phyloP scores from a whole-genome alignment of 1,140 invertebrate species.

The Drosophila asahinai region DNA sequence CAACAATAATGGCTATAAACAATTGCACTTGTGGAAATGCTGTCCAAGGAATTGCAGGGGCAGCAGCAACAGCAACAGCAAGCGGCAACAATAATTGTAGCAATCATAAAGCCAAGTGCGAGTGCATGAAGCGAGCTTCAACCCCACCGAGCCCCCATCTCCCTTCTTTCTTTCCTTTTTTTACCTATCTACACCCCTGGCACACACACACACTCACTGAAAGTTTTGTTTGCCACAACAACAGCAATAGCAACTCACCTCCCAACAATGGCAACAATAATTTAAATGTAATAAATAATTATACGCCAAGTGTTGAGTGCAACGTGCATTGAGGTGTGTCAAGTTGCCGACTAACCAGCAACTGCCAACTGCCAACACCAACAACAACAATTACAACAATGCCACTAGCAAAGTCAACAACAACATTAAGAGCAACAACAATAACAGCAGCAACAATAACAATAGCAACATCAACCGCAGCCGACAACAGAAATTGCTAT shows the following conservation, averaged over 20 bases:
- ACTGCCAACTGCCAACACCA: slow-evolving; percentile 49
- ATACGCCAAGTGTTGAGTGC: slow-evolving; percentile 81
- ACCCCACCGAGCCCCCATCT: slow-evolving; percentile 12
- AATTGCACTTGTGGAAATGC: slow-evolving; percentile 68
- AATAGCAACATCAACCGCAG: slow-evolving; percentile 35
- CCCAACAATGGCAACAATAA: slow-evolving; percentile 73
- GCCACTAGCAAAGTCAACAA: slow-evolving; percentile 5
- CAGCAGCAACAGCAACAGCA: slow-evolving; percentile 42
- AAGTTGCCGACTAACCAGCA: slow-evolving; percentile 72
- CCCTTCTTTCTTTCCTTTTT: slow-evolving; percentile 7
- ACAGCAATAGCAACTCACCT: slow-evolving; percentile 51
- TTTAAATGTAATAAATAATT: slow-evolving; percentile 85
- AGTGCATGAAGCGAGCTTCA: slow-evolving; percentile 67
- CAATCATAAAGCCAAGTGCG: slow-evolving; percentile 83
- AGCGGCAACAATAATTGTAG: slow-evolving; percentile 67
- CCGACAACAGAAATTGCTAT: slow-evolving; percentile 52
- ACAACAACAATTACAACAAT: slow-evolving; percentile 45
- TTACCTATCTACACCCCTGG: neutral
- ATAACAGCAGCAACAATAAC: slow-evolving; percentile 4
- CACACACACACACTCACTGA: slow-evolving; percentile 19
- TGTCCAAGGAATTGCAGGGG: slow-evolving; percentile 53
- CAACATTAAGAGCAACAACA: slow-evolving; percentile 41
- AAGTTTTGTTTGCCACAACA: slow-evolving; percentile 64
- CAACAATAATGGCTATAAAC: slow-evolving; percentile 33
- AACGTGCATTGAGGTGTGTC: slow-evolving; percentile 81